Percentiles rank a stretch among this genome's conserved stretches.
These are phyloP conservation scores for Mechanitis mazaeus DNA, from an alignment of 2,888 invertebrate genomes.

Conservation along the genomic window DNA sequence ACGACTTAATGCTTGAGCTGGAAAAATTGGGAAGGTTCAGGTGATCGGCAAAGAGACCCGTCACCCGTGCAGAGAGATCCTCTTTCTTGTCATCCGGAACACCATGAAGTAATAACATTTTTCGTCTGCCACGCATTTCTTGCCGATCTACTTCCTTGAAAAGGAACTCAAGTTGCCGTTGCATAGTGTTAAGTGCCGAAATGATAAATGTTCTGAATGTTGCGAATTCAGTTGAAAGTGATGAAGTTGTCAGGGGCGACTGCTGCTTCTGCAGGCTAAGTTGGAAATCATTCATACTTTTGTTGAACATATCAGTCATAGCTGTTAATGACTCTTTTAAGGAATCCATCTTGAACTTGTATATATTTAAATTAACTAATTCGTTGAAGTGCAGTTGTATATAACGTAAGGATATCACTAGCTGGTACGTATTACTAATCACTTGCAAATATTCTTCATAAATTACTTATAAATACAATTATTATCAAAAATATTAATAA, in stretches of 20 bases:
- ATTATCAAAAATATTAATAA: too few relatives aligned
- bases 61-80: neutral
- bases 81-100: slow-evolving; percentile 2
- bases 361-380: too few relatives aligned
- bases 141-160: slow-evolving; percentile 2
- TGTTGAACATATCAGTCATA: slow-evolving; percentile 6
- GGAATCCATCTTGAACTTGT: too few relatives aligned
- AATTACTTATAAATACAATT: too few relatives aligned
- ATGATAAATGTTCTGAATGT: slow-evolving; percentile 5
- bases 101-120: slow-evolving; percentile 4
- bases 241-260: neutral
- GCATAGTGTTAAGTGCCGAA: neutral
- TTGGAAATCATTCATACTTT: slow-evolving; percentile 8
- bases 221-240: too few relatives aligned
- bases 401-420: too few relatives aligned
- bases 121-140: slow-evolving; percentile 8
- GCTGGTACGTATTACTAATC: too few relatives aligned
- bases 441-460: too few relatives aligned
- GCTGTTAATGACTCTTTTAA: slow-evolving; percentile 1
- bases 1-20: too few relatives aligned
- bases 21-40: too few relatives aligned
- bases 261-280: neutral
- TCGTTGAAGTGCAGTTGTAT: too few relatives aligned
- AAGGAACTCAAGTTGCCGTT: slow-evolving; percentile 9
- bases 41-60: too few relatives aligned